These are phyloP conservation scores for Benitochromis conjunctus DNA, from an alignment of 2,113 vertebrate genomes.

Conservation along the genomic window DNA sequence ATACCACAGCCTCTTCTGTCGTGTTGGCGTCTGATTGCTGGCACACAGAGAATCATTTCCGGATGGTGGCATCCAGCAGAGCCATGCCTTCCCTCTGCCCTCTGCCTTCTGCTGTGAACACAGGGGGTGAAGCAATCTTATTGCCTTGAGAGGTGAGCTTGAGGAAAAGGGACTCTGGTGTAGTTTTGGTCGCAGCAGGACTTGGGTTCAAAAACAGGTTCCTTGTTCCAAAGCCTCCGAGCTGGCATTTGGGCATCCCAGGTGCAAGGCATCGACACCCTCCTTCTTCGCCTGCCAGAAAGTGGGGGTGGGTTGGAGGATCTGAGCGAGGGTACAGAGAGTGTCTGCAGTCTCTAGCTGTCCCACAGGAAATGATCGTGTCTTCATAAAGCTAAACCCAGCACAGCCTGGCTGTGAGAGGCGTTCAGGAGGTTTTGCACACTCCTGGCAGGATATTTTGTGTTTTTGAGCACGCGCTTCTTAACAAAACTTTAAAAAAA, in stretches of 20 bases:
- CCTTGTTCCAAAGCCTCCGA: constrained; percentile 58
- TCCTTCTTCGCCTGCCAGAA: constrained; percentile 58
- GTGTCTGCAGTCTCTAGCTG: constrained; percentile 48
- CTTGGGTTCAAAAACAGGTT: constrained; percentile 64
- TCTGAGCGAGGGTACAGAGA: constrained; percentile 28
- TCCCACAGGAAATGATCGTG: constrained; percentile 63
- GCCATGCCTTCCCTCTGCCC: constrained; percentile 66
- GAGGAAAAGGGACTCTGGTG: constrained; percentile 58
- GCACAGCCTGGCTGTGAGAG: constrained; percentile 17
- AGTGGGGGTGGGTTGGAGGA: constrained; percentile 22
- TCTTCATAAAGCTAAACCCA: constrained; percentile 29
- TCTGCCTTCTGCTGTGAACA: constrained; percentile 68
- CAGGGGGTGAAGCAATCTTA: constrained; percentile 61
- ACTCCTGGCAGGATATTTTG: neutral
- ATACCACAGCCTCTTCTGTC: constrained; percentile 23
- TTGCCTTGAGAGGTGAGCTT: constrained; percentile 58
- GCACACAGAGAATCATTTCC: constrained; percentile 67
- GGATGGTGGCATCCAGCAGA: constrained; percentile 49
- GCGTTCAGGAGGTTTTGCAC: constrained; percentile 3
- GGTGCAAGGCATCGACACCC: constrained; percentile 65
- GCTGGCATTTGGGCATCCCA: constrained; percentile 68
- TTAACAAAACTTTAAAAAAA: neutral
- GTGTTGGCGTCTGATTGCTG: constrained; percentile 51
- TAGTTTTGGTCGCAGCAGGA: constrained; percentile 62
- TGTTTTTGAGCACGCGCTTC: neutral